Base-by-base conservation (phyloP, 2,888 invertebrate species). In the Eupithecia subumbrata region DNA sequence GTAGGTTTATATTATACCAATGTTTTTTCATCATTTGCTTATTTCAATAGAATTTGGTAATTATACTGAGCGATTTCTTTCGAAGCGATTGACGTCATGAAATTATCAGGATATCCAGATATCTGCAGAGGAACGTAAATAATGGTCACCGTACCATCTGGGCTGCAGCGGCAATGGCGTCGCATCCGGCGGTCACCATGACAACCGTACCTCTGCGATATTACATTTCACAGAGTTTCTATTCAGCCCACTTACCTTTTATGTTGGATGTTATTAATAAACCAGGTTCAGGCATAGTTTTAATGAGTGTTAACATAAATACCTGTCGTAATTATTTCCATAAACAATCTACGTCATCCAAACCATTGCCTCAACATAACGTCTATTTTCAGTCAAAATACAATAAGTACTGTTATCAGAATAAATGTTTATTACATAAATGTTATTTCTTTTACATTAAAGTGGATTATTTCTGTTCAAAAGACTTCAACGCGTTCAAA, bases 101-200 rank as follows among this genome's bases (percentile, higher is more conserved):
- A 56, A 22, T 56, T 56, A 22, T 56, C 22, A 11, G 9, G 22
- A 48, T 18, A 48, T 48, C 18, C 16, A 16, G 16, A 16, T 18
- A 52, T 52, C 48, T 18, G 48, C 52, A 52, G 22, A 56, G n/a
- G 12, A 5, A 60, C 22, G 14, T 60, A 60, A 60, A 25, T 25
- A 5, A 22, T 60, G 60, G 60, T 60, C 84, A 87, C 89, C 88
- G 86, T 79, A 87, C 78, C 85, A 82, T 82, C 88, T 87, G 91
- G 90, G 87, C 83, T 86, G 87, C 88, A 87, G 84, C 82, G 86
- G 84, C 82, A 82, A 87, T 87, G 88, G 87, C 85, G 88, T 88
- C 86, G 88, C 87, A 91, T 92, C 91, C 88, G 92, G 84, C 91
- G 92, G 93, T 92, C 86, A 87, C 85, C 90, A 93, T 93, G 92